Evolutionary conservation across 2,888 invertebrate genomes (phyloP).

Genomic region (Sthenelais limicola): DNA sequence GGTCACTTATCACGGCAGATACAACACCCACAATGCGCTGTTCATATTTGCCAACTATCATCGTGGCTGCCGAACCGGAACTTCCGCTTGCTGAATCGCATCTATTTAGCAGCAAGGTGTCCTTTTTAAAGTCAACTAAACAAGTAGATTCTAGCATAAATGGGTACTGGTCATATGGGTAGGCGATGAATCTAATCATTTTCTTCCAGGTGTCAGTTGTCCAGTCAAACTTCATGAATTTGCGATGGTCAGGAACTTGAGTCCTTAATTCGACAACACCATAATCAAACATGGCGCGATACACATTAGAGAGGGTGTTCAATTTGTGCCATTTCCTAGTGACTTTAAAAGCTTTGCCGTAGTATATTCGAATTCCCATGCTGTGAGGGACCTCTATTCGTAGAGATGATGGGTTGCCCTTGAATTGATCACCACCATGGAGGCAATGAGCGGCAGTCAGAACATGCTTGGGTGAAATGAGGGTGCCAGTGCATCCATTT

Average conservation of each 20-base stretch:
- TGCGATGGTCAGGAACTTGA: constrained; percentile 57
- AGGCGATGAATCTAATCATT: constrained; percentile 61
- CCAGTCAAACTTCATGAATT: constrained; percentile 58
- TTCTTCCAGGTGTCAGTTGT: constrained; percentile 53
- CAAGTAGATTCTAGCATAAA: constrained; percentile 60
- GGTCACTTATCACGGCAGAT: constrained; percentile 50
- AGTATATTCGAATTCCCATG: constrained; percentile 59
- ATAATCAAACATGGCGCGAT: constrained; percentile 60
- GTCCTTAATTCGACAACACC: constrained; percentile 60
- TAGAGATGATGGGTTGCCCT: constrained; percentile 58
- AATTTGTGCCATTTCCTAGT: constrained; percentile 51
- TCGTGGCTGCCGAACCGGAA: constrained; percentile 63
- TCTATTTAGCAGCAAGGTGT: constrained; percentile 59
- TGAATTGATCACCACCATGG: constrained; percentile 60
- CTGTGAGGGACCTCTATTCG: constrained; percentile 62
- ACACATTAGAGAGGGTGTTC: constrained; percentile 46
- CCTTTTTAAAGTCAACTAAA: constrained; percentile 53
- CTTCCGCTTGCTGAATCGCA: constrained; percentile 62
- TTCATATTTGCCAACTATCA: constrained; percentile 55
- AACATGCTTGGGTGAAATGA: constrained; percentile 62
- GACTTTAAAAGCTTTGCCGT: constrained; percentile 56
- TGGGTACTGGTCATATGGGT: constrained; percentile 49
- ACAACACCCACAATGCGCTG: constrained; percentile 62
- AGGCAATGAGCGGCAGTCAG: constrained; percentile 69
- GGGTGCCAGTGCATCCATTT: constrained; percentile 66